These are phyloP conservation scores for Bungarus multicinctus DNA, from an alignment of 2,113 vertebrate species.

Conservation along the genomic window DNA sequence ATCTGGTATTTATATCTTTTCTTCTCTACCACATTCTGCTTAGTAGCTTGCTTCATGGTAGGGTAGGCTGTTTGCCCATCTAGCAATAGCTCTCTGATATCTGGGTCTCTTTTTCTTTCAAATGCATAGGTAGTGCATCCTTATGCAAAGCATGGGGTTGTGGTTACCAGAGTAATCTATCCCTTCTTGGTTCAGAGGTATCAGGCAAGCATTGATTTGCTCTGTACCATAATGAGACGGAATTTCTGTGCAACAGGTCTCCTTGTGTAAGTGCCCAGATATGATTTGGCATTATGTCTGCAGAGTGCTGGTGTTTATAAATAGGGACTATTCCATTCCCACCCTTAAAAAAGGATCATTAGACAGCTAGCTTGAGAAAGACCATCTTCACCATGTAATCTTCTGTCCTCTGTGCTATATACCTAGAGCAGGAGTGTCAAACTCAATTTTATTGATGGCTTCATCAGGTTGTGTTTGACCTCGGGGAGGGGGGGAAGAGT, in stretches of 20 bases:
- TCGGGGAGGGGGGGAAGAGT: rapidly evolving
- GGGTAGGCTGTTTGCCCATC: not conserved
- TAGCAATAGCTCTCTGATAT: not conserved
- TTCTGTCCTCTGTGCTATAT: no score
- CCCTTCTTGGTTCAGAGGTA: not conserved
- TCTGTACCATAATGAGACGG: not conserved
- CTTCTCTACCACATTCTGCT: not conserved
- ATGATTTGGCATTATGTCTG: not conserved
- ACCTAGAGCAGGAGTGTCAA: no score
- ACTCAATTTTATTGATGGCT: no score
- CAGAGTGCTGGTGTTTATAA: not conserved
- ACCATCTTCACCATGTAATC: no score
- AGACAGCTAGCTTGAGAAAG: no score
- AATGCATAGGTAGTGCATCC: not conserved
- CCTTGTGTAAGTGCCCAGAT: not conserved
- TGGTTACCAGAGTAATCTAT: not conserved
- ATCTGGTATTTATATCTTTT: no score
- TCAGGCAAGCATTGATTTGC: not conserved
- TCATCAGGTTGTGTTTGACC: no score
- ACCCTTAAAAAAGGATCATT: not conserved
- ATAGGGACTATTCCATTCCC: not conserved
- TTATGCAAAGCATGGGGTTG: not conserved
- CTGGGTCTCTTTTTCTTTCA: not conserved
- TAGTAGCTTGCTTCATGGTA: not conserved
- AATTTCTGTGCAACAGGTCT: not conserved